A percentile compares a stretch with the other conserved stretches of the same genome.
Conservation (phyloP, 2,888 invertebrate species). For the Fabriciana adippe region DNA sequence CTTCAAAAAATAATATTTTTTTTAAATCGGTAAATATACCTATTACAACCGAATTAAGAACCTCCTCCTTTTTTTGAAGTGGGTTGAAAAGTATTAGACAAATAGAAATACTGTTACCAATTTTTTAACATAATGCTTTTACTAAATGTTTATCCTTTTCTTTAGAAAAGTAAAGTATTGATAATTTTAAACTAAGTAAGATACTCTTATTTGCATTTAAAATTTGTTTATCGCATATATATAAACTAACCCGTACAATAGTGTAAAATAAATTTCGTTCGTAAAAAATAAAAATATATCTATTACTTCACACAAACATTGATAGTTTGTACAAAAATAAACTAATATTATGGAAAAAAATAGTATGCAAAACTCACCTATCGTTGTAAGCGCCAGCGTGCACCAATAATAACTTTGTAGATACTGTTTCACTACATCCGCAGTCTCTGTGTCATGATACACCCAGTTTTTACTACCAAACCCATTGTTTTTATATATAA, state of each 20-base stretch:
- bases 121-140: no score
- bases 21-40: no score
- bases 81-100: no score
- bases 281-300: constrained; percentile 10
- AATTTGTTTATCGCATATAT: neutral
- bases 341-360: constrained; percentile 16
- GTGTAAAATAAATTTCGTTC: constrained; percentile 9
- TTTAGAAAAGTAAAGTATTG: no score
- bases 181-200: neutral
- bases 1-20: no score
- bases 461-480: constrained; percentile 97
- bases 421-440: constrained; percentile 96
- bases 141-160: no score
- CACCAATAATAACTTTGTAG: constrained; percentile 99
- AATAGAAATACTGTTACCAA: no score
- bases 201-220: constrained; percentile 3
- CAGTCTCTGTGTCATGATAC: constrained; percentile 91
- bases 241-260: neutral
- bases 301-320: constrained; percentile 13
- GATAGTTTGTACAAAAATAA: constrained; percentile 16
- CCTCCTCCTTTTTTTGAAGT: no score
- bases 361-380: constrained; percentile 83
- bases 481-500: constrained; percentile 97
- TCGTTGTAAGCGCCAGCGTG: constrained; percentile 96
- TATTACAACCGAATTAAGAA: no score